phyloP scores from a whole-genome alignment of 2,113 vertebrate genomes.

The Cinclus cinclus region DNA sequence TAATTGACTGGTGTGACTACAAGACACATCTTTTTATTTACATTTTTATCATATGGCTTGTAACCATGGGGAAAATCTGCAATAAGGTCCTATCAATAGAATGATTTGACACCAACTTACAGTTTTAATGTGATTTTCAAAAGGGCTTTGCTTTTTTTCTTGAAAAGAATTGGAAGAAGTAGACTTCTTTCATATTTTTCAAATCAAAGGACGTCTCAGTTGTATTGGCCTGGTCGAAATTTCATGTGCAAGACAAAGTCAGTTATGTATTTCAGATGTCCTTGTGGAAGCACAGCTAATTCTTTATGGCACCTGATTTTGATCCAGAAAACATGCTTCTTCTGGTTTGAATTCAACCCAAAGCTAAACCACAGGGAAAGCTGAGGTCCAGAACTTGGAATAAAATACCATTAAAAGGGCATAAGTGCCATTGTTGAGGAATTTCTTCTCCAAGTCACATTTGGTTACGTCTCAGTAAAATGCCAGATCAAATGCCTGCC shows the following conservation, averaged over 20 bases:
- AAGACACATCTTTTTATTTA: background rate
- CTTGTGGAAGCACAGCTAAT: background rate
- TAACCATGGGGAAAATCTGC: background rate
- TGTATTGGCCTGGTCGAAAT: background rate
- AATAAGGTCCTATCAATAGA: background rate
- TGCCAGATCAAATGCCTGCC: background rate
- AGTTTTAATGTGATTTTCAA: background rate
- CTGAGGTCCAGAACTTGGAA: background rate
- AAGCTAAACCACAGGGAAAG: background rate
- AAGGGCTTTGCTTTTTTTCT: background rate
- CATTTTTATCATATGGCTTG: background rate
- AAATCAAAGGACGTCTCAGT: background rate
- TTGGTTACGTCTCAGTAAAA: constrained; percentile 18
- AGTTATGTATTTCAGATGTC: background rate
- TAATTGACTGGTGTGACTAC: background rate
- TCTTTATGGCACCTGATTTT: background rate
- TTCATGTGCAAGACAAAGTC: background rate
- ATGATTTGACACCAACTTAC: background rate
- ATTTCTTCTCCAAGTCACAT: background rate
- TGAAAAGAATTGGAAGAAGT: background rate
- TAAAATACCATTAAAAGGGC: background rate
- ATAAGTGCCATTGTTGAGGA: background rate
- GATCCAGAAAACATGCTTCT: background rate
- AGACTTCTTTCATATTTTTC: background rate
- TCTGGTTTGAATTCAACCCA: constrained; percentile 8